Evolutionary conservation across 2,113 vertebrate genomes (phyloP).

Genomic region (Sorex fumeus): DNA sequence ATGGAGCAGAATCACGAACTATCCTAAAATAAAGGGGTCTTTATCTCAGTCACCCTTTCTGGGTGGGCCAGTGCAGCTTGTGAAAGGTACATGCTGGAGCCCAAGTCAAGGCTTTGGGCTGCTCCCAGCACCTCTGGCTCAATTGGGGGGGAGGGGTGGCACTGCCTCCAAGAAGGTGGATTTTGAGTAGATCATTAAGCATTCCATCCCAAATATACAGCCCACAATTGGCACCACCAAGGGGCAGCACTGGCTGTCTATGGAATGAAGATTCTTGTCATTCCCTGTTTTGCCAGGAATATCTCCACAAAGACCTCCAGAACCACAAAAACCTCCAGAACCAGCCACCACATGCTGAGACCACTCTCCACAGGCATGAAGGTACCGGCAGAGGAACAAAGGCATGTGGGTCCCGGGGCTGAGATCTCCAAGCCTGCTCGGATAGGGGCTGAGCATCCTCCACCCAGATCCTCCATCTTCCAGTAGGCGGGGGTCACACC

Average conservation of each 20-base stretch:
- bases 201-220: not conserved
- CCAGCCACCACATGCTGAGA: no score
- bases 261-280: no score
- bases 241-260: no score
- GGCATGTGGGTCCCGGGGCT: no score
- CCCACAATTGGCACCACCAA: not conserved
- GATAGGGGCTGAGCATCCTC: no score
- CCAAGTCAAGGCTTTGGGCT: not conserved
- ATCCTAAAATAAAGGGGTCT: constrained; percentile 14
- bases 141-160: not conserved
- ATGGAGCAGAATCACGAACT: not conserved
- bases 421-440: no score
- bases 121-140: not conserved
- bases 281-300: not conserved
- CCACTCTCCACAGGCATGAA: no score
- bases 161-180: not conserved
- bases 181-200: constrained; percentile 1
- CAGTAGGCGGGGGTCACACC: no score
- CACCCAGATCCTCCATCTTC: no score
- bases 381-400: no score
- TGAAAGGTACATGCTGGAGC: not conserved
- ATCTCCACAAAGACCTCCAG: no score
- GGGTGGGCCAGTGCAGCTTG: not conserved
- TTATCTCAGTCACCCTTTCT: not conserved
- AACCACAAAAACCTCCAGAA: no score